Base-by-base conservation (phyloP, 1,140 invertebrate genomes). In the Monochamus saltuarius region DNA sequence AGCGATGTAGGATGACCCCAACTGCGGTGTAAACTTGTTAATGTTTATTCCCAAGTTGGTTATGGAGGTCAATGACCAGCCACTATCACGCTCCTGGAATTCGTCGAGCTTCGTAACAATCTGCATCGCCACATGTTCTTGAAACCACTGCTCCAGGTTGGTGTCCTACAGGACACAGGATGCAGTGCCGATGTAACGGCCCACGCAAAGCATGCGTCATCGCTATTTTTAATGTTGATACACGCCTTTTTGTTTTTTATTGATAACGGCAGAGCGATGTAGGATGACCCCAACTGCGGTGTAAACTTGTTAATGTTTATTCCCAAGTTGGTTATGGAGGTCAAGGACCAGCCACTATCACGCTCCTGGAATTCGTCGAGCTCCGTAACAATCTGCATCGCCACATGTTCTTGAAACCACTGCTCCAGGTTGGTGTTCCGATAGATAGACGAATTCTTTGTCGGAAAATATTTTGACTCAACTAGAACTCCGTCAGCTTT, bases 221-320 rank as follows among this genome's bases (percentile, higher is more conserved):
- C 76, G 38, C 50, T 61, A 61, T 75, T 76, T 70, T 73, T 55
- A 42, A 79, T 65, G 64, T 77, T 79, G 4, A 79, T 56, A 14
- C 56, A 55, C n/a, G 75, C 73, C 17, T 71, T 66, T 61, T 75
- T 76, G 4, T 43, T 10, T 58, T 62, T 58, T 16, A 77, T 74
- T 64, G 66, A 53, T 29, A 50, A 38, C 36, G 73, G 72, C 58
- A 75, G 61, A 9, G 71, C 62, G 34, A 73, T 69, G 61, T 59
- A 75, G 11, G 71, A 70, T 36, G 61, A 67, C 19, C 65, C 72
- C 8, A 47, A 40, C 19, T 74, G 49, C 7, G 75, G 73, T 22
- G 69, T 71, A 64, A 70, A 74, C 16, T 53, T 47, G 17, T 62
- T 53, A 34, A 62, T 59, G 29, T 62, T 62, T 8, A 62, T 50